Evolutionary conservation across 30 jellyfish, hydroid and myxozoan species (phyloP).

Genomic region (Nemopilema nomurai): DNA sequence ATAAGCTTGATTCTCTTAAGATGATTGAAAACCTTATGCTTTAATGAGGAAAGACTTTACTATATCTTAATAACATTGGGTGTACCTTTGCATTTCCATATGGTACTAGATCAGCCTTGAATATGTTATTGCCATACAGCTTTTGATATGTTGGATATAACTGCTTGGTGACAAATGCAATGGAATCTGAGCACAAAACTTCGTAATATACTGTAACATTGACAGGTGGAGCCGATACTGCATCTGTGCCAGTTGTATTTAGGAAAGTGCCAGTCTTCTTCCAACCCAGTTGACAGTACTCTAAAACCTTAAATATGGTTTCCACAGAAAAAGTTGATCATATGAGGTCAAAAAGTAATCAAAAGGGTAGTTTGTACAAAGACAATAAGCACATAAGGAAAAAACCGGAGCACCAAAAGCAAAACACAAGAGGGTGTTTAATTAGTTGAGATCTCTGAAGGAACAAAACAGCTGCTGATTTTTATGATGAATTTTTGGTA

Average conservation of each 20-base stretch:
- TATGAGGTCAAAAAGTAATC: too few relatives aligned
- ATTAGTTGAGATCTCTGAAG: too few relatives aligned
- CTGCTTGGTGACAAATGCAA: constrained; percentile 24
- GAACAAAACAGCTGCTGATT: too few relatives aligned
- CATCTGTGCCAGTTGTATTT: constrained; percentile 4
- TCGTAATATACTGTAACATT: constrained; percentile 51
- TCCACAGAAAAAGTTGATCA: too few relatives aligned
- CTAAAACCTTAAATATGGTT: constrained; percentile 44
- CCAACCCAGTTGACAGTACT: constrained; percentile 35
- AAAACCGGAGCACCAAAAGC: too few relatives aligned
- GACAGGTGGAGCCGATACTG: constrained; percentile 5
- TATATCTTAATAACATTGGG: not conserved
- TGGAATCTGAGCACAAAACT: constrained; percentile 61
- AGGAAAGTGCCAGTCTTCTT: not conserved
- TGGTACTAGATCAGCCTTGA: constrained; percentile 31
- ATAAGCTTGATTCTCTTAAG: too few relatives aligned
- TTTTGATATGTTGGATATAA: constrained; percentile 50
- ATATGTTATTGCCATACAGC: constrained; percentile 30
- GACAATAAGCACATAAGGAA: too few relatives aligned
- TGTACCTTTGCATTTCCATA: constrained; percentile 71
- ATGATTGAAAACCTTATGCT: too few relatives aligned
- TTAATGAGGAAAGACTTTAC: too few relatives aligned
- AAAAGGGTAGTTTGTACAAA: too few relatives aligned
- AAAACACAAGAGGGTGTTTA: too few relatives aligned
- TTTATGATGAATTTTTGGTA: too few relatives aligned